These are phyloP conservation scores for Bufotes viridis DNA, from an alignment of 2,797 vertebrate genomes.

Conservation along the genomic window DNA sequence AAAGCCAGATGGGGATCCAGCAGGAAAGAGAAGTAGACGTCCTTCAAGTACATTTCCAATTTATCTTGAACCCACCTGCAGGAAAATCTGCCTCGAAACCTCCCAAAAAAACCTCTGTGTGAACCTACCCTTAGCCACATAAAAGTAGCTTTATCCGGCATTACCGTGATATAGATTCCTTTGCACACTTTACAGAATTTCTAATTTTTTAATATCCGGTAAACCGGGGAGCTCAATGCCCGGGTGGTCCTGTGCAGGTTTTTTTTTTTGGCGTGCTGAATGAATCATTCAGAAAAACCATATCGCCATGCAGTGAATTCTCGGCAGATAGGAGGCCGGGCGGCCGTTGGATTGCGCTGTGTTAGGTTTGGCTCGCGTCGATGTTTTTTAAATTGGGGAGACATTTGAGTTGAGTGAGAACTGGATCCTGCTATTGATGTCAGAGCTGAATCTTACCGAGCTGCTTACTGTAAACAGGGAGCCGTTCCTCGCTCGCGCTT, in stretches of 20 bases:
- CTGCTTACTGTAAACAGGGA: slow-evolving; percentile 53
- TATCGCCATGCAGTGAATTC: not conserved
- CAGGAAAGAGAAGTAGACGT: no score
- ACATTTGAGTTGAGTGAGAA: slow-evolving; percentile 36
- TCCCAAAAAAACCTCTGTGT: no score
- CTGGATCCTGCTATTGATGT: slow-evolving; percentile 45
- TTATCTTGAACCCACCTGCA: no score
- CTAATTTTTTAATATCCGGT: not conserved
- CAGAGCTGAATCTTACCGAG: slow-evolving; percentile 23
- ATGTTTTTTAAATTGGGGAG: slow-evolving; percentile 39
- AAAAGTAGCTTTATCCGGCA: no score
- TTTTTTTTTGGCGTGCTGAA: not conserved
- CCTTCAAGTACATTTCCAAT: no score
- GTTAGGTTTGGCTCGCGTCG: slow-evolving; percentile 52
- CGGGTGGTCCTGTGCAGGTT: not conserved
- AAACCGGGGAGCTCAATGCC: not conserved
- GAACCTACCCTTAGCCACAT: no score
- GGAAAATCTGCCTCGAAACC: no score
- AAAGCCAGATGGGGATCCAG: no score
- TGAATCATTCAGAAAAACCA: not conserved
- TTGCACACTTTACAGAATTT: not conserved
- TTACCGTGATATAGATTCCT: not conserved
- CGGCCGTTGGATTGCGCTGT: slow-evolving; percentile 46
- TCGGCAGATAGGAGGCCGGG: not conserved
- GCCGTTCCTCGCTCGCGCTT: slow-evolving; percentile 14